Evolutionary conservation across 2,797 vertebrate genomes (phyloP), one percentile per base, ranked within the genome.

Genomic region (Lemur catta): DNA sequence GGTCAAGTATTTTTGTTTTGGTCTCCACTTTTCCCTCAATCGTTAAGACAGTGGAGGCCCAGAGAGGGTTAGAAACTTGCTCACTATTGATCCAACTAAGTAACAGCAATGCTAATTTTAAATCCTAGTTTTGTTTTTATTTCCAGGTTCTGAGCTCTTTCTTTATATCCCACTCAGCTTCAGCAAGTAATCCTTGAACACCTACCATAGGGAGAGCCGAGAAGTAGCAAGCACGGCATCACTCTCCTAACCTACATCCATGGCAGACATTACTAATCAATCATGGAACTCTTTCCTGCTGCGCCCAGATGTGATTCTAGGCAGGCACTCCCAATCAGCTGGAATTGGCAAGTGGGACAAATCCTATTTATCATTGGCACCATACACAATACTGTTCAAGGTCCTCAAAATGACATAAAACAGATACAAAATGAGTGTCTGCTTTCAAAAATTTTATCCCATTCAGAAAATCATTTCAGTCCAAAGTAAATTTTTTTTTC

Each of bases 241-340:
- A 33, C 43, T 78, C 9, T 61, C 61, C 24, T 6, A 6, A 10
- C 46, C 71, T 24, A 43, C 10, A 12, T 46, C 74, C 50, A 22
- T 33, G 26, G 65, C 94, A 95, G 89, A 94, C 95, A 94, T 95
- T 50, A 79, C n/a, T 61, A 96, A 91, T 93, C 86, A 28, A 7
- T 94, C 48, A 6, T 13, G 12, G 71, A 93, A 22, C 59, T 57
- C 26, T 82, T 78, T 91, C 74, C 35, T 41, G 4, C 18, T 35
- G 38, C 67, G 52, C 12, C 72, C 43, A 24, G 30, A 43, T 84
- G 35, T 33, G n/a, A 11, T 35, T 89, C 9, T 3, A 63, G n/a
- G 20, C 33, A 86, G 74, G 41, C 46, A 65, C 30, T 75, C 33
- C 65, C 52, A 33, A 41, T 48, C 30, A 75, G 3, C 38, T 52